Evolutionary conservation across 2,113 vertebrate genomes (phyloP), one percentile per base, ranked within the genome.

Genomic region (Muscicapa adusta): DNA sequence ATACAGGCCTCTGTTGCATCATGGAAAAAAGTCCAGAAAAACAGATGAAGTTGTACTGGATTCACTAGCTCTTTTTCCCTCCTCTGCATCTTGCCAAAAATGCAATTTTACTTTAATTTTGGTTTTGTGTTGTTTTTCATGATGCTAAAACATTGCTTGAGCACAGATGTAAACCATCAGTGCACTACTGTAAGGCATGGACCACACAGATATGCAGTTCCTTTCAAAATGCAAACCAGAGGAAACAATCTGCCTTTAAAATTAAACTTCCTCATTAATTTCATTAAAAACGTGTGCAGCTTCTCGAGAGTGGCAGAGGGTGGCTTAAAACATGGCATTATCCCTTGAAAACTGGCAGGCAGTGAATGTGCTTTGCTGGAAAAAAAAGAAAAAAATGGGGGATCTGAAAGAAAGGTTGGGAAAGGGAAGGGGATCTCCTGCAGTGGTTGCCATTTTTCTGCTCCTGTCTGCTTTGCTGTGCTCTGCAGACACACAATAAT

Each of bases 401-500:
- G 1, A 47, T 40, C 58, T 56, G n/a, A 78, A 77, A 61, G 33
- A 73, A 91, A 92, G 82, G 38, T 78, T 77, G 54, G 78, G 85
- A 85, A 89, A 53, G 42, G 76, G 94, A 92, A 92, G 88, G 14
- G 4, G 74, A 53, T 78, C 94, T 96, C 94, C 80, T 95, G 85
- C 61, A 40, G 83, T 36, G 72, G 71, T 43, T 85, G 88, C 95
- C 87, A 89, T 94, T 93, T 95, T 95, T 96, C 78, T 97, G 53
- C 96, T 96, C 61, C 85, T 63, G 84, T 91, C 95, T 97, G 91
- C 95, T 88, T 81, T 65, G 68, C 95, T 50, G 83, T 42, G 67
- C 91, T 96, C 89, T 94, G 89, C 95, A 98, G 96, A 97, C 95
- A 95, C 93, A 94, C 91, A 91, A 93, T 97, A 97, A 96, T 97